Evolutionary conservation across 1,140 invertebrate genomes (phyloP).

Genomic region (Ostrea denselamellosa): DNA sequence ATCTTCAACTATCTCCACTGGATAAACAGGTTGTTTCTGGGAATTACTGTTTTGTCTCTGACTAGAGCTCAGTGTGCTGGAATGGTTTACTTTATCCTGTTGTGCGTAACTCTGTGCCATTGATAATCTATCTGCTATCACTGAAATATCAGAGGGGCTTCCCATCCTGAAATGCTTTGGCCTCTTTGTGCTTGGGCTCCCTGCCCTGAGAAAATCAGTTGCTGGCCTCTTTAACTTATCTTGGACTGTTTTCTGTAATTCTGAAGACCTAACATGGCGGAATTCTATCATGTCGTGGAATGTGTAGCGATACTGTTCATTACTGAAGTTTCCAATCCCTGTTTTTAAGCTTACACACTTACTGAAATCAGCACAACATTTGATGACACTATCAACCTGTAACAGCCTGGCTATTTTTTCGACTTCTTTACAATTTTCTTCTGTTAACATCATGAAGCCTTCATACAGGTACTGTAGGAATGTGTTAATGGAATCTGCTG

Average conservation of each 20-base stretch:
- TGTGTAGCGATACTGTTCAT: constrained; percentile 41
- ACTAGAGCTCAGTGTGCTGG: background rate
- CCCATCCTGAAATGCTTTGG: constrained; percentile 11
- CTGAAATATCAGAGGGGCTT: constrained; percentile 37
- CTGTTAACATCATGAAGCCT: constrained; percentile 56
- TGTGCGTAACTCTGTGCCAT: constrained; percentile 39
- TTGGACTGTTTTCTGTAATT: constrained; percentile 45
- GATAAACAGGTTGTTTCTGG: constrained; percentile 44
- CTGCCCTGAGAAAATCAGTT: constrained; percentile 42
- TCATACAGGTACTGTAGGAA: constrained; percentile 58
- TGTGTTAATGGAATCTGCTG: constrained; percentile 50
- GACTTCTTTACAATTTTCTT: constrained; percentile 53
- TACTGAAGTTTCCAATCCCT: background rate
- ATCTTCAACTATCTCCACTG: constrained; percentile 53
- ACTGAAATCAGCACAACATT: constrained; percentile 55
- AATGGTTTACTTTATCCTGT: constrained; percentile 12
- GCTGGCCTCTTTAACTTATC: constrained; percentile 43
- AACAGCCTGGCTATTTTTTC: constrained; percentile 54
- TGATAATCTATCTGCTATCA: constrained; percentile 28
- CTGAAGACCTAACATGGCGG: constrained; percentile 46
- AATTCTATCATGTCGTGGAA: constrained; percentile 47
- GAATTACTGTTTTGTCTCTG: constrained; percentile 39
- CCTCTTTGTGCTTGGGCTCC: constrained; percentile 44
- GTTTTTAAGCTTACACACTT: constrained; percentile 46
- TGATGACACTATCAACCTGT: constrained; percentile 57